These are phyloP conservation scores for Porites cylindrica DNA, from an alignment of 92 coral and sea anemone genomes.

Conservation along the genomic window DNA sequence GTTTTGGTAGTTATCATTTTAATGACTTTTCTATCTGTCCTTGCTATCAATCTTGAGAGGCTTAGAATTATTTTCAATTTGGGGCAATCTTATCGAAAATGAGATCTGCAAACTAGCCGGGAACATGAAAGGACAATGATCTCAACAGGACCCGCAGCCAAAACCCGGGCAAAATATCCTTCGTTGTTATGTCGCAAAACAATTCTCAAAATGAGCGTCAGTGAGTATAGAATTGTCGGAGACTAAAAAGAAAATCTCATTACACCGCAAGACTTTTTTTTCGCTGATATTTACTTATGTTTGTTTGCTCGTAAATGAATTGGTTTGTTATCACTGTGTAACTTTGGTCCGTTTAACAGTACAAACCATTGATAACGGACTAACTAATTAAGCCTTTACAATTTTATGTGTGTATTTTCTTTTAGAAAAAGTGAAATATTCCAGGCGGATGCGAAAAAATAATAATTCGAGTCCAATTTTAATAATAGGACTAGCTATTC, in stretches of 20 bases:
- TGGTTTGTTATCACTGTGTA: slow-evolving; percentile 79
- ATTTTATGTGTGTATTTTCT: slow-evolving; percentile 72
- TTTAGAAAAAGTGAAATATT: slow-evolving; percentile 73
- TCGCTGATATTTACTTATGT: slow-evolving; percentile 51
- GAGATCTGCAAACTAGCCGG: slow-evolving; percentile 87
- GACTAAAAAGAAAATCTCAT: slow-evolving; percentile 34
- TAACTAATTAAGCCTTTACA: slow-evolving; percentile 81
- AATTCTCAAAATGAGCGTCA: slow-evolving; percentile 21
- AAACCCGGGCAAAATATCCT: slow-evolving; percentile 34
- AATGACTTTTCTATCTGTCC: slow-evolving; percentile 72
- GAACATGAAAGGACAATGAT: slow-evolving; percentile 83
- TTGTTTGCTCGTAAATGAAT: slow-evolving; percentile 90
- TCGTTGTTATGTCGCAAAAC: slow-evolving; percentile 46
- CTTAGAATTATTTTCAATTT: slow-evolving; percentile 85
- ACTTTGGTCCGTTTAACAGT: slow-evolving; percentile 74
- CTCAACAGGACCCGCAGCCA: slow-evolving; percentile 64
- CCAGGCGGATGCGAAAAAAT: slow-evolving; percentile 82
- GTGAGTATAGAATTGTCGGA: slow-evolving; percentile 35
- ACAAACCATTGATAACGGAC: slow-evolving; percentile 81
- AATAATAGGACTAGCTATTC: slow-evolving; percentile 77
- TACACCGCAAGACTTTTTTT: slow-evolving; percentile 34
- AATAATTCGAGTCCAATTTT: slow-evolving; percentile 76
- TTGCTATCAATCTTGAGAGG: slow-evolving; percentile 80
- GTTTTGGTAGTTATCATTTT: slow-evolving; percentile 76
- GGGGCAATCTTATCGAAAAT: slow-evolving; percentile 81